Base-by-base conservation (phyloP, 2,113 vertebrate genomes). In the Cygnus buccinator region DNA sequence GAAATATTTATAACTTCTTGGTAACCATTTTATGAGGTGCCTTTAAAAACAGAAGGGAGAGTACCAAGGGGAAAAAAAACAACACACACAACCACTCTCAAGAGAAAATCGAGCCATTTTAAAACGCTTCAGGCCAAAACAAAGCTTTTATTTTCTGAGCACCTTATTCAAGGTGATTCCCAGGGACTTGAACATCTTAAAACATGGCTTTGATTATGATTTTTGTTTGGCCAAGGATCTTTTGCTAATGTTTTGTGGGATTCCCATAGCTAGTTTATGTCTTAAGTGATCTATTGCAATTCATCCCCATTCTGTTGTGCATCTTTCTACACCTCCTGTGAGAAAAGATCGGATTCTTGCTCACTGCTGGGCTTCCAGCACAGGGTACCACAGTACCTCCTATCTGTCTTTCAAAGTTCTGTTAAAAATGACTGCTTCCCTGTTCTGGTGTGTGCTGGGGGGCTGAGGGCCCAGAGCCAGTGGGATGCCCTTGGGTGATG, bases 391-490 rank as follows among this genome's bases (percentile, higher is more conserved):
- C 0, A 23, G 28, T 23, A 3, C 12, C 26, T 88, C 76, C 48
- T 6, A 1, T 2, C 39, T 39, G 44, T 26, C 4, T 7, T 35
- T 39, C 20, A 2, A 9, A 5, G 5, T 10, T 25, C 10, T 14
- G 28, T 31, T 1, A 12, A 31, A 44, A 48, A 3, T 6, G 3
- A 3, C 14, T 4, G 2, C 2, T 16, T 12, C 29, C 5, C n/a
- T 5, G 16, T 2, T 31, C 37, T 37, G 26, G 1, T 0, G 0
- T 2, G 1, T 1, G 29, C 31, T 59, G 0, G 0, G 75, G 31
- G 31, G 23, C 50, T 52, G 50, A 14, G 50, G 23, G 50, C 50
- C 50, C 50, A 26, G n/a, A 10, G 52, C 29, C 0, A 0, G 6
- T 4, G 61, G 29, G 54, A 7, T 63, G 70, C 16, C 28, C 44